Conservation (phyloP, 2,797 vertebrate species). For the Tauraco hartlaubi region DNA sequence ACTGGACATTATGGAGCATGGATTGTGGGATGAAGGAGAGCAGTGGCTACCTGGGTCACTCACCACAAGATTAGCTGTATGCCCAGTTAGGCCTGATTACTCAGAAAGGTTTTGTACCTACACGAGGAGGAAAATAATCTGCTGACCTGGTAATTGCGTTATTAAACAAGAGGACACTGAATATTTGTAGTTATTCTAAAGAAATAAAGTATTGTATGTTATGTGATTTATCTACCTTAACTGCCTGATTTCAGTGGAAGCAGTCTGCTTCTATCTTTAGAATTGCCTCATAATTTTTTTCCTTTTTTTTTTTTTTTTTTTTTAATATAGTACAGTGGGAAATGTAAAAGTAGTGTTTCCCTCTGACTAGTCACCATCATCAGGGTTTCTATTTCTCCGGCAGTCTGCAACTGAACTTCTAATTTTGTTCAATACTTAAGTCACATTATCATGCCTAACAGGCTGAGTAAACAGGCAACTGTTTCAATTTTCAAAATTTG, state of each 20-base stretch:
- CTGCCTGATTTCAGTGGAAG: not conserved
- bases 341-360: not conserved
- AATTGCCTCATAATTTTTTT: not conserved
- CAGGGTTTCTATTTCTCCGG: not conserved
- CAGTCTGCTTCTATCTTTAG: not conserved
- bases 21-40: not conserved
- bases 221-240: not conserved
- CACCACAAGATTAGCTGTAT: not conserved
- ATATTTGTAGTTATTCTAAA: not conserved
- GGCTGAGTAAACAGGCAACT: not conserved
- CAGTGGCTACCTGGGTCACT: not conserved
- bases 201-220: not conserved
- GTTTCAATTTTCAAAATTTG: not conserved
- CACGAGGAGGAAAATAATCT: not conserved
- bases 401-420: not conserved
- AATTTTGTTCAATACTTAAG: not conserved
- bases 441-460: not conserved
- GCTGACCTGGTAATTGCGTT: not conserved
- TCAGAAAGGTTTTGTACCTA: not conserved
- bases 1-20: not conserved
- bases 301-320: accelerated
- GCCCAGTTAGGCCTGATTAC: not conserved
- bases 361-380: not conserved
- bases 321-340: not conserved
- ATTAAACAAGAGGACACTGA: not conserved